Percentiles rank a stretch among this genome's conserved stretches.
Conservation (phyloP, 2,888 invertebrate genomes). For the Eretmocerus hayati region DNA sequence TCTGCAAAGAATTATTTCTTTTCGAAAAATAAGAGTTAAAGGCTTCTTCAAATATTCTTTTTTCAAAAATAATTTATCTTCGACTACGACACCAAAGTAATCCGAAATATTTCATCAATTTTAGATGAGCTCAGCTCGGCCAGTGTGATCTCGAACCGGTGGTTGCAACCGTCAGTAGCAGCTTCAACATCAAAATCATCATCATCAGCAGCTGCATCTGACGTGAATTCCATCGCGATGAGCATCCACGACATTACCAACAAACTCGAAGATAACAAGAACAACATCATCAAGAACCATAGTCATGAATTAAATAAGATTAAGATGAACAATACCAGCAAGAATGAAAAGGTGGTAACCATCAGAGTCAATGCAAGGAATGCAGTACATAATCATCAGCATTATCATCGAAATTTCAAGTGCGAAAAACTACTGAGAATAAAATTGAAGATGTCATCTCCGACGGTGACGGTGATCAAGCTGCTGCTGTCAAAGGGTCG, state of each 20-base stretch:
- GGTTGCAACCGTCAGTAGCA: conserved; percentile 44
- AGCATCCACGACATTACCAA: conserved; percentile 44
- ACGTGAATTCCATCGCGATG: conserved; percentile 27
- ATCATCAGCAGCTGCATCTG: conserved; percentile 1
- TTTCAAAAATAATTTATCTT: too few relatives aligned
- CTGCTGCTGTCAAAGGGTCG: conserved; percentile 14
- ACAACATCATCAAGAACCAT: conserved; percentile 9
- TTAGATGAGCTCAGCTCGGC: conserved; percentile 45
- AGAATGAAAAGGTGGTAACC: conserved; percentile 1
- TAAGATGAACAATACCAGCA: background rate
- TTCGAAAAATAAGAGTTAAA: too few relatives aligned
- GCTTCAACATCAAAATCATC: conserved; percentile 42
- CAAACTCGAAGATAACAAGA: conserved; percentile 38
- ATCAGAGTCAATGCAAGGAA: conserved; percentile 35
- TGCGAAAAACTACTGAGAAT: conserved; percentile 39
- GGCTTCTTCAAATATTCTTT: too few relatives aligned
- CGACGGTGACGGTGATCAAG: conserved; percentile 1
- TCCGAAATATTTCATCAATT: conserved; percentile 24
- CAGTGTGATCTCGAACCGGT: conserved; percentile 44
- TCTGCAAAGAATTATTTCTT: too few relatives aligned
- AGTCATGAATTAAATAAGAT: conserved; percentile 4
- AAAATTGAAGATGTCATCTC: too few relatives aligned
- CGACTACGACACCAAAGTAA: too few relatives aligned
- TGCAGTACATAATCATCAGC: conserved; percentile 45
- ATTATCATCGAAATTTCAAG: conserved; percentile 40